Percentiles rank a stretch among this genome's conserved stretches.
Evolutionary conservation across 1,140 invertebrate species (phyloP).

Genomic region (Drosophila bipectinata): DNA sequence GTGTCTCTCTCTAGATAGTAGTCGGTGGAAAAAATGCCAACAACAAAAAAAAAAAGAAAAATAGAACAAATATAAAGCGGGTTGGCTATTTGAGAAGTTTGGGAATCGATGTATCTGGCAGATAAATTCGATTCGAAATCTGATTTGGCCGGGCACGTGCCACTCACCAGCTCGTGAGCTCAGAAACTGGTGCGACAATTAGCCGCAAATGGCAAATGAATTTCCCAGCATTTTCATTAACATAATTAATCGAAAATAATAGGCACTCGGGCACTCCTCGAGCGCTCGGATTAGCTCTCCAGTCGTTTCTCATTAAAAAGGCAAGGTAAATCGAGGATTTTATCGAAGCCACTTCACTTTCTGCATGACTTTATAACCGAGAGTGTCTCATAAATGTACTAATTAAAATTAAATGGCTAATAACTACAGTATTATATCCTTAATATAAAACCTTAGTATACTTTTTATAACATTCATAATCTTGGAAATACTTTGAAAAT

Average conservation of each 20-base stretch:
- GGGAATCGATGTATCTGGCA: constrained; percentile 48
- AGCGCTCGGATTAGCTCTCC: constrained; percentile 1
- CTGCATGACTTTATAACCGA: not conserved
- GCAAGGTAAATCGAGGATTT: not conserved
- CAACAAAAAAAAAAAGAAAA: constrained; percentile 17
- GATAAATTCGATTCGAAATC: constrained; percentile 30
- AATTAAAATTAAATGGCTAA: not conserved
- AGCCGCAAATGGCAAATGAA: constrained; percentile 75
- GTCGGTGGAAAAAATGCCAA: constrained; percentile 7
- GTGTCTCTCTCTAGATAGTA: constrained; percentile 59
- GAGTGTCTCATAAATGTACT: not conserved
- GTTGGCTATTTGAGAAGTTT: constrained; percentile 30
- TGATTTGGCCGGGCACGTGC: constrained; percentile 41
- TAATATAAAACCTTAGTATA: too few species aligned
- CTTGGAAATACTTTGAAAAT: too few species aligned
- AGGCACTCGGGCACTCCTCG: not conserved
- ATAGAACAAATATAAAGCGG: not conserved
- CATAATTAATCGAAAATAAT: constrained; percentile 67
- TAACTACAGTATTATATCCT: not conserved
- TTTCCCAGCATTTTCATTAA: constrained; percentile 65
- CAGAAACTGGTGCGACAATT: constrained; percentile 56
- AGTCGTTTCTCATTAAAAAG: not conserved
- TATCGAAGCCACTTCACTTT: not conserved
- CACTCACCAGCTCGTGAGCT: not conserved
- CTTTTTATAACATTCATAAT: too few species aligned